Evolutionary conservation across 2,888 invertebrate genomes (phyloP).

Genomic region (Philaethria dido): DNA sequence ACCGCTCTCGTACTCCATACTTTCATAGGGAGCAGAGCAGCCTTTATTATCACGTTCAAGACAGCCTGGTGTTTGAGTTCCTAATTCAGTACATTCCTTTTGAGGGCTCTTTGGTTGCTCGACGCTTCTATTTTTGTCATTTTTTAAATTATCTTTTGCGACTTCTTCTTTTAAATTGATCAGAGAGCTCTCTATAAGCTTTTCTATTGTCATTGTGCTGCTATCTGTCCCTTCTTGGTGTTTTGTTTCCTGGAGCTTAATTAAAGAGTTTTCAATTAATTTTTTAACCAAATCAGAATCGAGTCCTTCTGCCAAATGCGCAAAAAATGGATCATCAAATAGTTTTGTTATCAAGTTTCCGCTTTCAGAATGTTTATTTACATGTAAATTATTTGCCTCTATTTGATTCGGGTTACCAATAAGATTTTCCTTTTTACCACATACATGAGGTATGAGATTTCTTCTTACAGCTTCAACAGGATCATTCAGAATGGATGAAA

Average conservation of each 20-base stretch:
- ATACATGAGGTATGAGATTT: slow-evolving; percentile 90
- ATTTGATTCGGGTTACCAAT: slow-evolving; percentile 44
- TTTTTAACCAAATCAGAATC: slow-evolving; percentile 86
- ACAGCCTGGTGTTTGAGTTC: slow-evolving; percentile 54
- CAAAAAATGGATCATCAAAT: slow-evolving; percentile 86
- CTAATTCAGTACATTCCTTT: slow-evolving; percentile 49
- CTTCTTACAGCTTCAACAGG: slow-evolving; percentile 90
- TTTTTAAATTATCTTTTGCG: slow-evolving; percentile 55
- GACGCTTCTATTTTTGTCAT: slow-evolving; percentile 55
- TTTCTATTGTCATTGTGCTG: slow-evolving; percentile 76
- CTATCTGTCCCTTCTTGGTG: slow-evolving; percentile 75
- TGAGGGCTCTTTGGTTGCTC: slow-evolving; percentile 46
- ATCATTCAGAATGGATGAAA: slow-evolving; percentile 85
- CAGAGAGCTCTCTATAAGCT: slow-evolving; percentile 77
- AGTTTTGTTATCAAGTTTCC: slow-evolving; percentile 83
- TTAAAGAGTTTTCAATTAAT: slow-evolving; percentile 86
- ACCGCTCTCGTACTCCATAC: slow-evolving; percentile 88
- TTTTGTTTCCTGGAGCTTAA: slow-evolving; percentile 82
- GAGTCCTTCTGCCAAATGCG: slow-evolving; percentile 85
- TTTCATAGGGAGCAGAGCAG: slow-evolving; percentile 89
- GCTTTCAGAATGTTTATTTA: slow-evolving; percentile 58
- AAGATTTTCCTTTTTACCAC: slow-evolving; percentile 83
- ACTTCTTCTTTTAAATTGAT: slow-evolving; percentile 72
- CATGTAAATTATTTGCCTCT: slow-evolving; percentile 39
- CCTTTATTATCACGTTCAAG: slow-evolving; percentile 79